phyloP scores from a whole-genome alignment of 2,888 invertebrate species.

The Chymomyza fuscimana region DNA sequence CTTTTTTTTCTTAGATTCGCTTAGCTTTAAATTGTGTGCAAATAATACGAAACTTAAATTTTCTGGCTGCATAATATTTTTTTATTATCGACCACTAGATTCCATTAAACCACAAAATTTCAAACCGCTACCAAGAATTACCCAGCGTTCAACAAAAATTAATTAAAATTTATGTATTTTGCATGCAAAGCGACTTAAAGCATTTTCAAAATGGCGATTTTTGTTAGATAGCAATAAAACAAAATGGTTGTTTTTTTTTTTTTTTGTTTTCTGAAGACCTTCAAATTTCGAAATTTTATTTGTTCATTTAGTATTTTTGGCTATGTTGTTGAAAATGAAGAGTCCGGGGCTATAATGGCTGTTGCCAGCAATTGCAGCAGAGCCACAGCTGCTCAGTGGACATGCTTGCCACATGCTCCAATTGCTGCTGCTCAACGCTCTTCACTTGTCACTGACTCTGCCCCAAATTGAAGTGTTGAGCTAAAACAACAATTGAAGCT shows the following conservation, averaged over 20 bases:
- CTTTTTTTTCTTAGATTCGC: too few species aligned
- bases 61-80: too few species aligned
- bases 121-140: too few species aligned
- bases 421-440: not conserved
- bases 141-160: too few species aligned
- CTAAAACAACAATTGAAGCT: slow-evolving; percentile 3
- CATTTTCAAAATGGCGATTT: not conserved
- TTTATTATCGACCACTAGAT: too few species aligned
- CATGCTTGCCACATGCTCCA: too few species aligned
- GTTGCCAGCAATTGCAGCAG: not conserved
- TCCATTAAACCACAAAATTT: too few species aligned
- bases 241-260: not conserved
- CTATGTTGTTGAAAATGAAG: not conserved
- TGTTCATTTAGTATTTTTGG: not conserved
- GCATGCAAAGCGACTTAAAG: not conserved
- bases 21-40: too few species aligned
- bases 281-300: not conserved
- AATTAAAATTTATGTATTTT: not conserved
- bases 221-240: not conserved
- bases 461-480: not conserved
- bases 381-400: too few species aligned
- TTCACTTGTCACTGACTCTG: not conserved
- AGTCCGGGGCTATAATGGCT: not conserved
- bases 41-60: too few species aligned
- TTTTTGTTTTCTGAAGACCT: not conserved